A percentile compares a stretch with the other conserved stretches of the same genome.
phyloP scores from a whole-genome alignment of 2,113 vertebrate species.

The Numida meleagris region DNA sequence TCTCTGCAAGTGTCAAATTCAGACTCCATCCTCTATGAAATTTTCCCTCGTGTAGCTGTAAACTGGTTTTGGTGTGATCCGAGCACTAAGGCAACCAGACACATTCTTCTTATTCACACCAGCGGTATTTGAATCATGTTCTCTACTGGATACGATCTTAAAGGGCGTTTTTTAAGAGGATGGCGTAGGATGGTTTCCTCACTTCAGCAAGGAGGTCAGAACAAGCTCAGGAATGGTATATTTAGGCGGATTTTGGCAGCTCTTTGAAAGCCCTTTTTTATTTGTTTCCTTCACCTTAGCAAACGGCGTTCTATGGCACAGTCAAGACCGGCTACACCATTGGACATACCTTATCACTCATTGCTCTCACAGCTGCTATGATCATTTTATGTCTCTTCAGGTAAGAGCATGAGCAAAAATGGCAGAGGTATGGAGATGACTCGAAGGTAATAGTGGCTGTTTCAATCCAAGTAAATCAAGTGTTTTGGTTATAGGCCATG shows the following conservation, averaged over 20 bases:
- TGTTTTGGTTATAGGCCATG: neutral
- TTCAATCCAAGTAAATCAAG: neutral
- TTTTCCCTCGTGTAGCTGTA: neutral
- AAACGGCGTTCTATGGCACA: slow-evolving; percentile 83
- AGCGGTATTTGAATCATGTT: accelerated
- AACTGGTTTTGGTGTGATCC: neutral
- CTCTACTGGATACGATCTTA: neutral
- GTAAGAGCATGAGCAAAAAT: slow-evolving; percentile 69
- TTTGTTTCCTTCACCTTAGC: neutral
- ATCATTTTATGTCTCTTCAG: slow-evolving; percentile 92
- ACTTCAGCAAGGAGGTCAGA: neutral
- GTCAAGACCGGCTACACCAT: slow-evolving; percentile 94
- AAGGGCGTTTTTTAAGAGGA: neutral
- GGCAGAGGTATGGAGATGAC: neutral
- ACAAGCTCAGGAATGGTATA: neutral
- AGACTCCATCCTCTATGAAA: neutral
- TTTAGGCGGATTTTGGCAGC: neutral
- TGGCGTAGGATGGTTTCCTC: neutral
- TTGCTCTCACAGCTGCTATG: slow-evolving; percentile 86
- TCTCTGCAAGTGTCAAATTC: neutral
- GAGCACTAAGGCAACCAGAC: neutral
- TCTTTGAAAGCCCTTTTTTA: neutral
- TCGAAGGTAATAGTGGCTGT: neutral
- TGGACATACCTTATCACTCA: slow-evolving; percentile 90
- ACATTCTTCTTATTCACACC: accelerated